Evolutionary conservation across 30 jellyfish, hydroid and myxozoan species (phyloP), one percentile per base, ranked within the genome.

Genomic region (Hydractinia echinata): DNA sequence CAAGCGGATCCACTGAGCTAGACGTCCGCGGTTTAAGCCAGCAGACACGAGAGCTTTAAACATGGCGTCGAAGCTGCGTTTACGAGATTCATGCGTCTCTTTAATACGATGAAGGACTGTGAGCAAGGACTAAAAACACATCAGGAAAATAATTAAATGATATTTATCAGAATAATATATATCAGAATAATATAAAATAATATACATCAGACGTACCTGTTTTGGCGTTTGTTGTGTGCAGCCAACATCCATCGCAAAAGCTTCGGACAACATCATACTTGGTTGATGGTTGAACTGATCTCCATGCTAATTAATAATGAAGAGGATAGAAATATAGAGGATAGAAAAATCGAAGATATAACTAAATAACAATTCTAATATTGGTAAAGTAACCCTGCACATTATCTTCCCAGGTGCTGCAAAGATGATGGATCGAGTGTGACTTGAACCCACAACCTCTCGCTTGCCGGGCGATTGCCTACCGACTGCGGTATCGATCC

Each of bases 211-310:
- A 11, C 88, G n/a, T 56, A 93, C 99, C 85, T 93, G 96, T 80
- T 85, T 89, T 51, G 99, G 99, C 4, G 99, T 93, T 84, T 93
- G 96, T 69, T 82, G 95, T 10, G 96, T 93, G 52, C 99, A 95
- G 48, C 99, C 99, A 50, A 93, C 76, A 68, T 93, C 96, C 55
- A 93, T 81, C 5, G 90, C 96, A 78, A 93, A 93, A n/a, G 99
- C 81, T 70, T 93, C 99, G 3, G 99, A 93, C 55, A 93, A 76
- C 76, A 77, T 83, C 85, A 93, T 95, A 66, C 86, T 84, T 48
- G 99, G 99, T 67, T 87, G 96, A 53, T 78, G 82, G 51, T 85
- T 93, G 76, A 87, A 93, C 53, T 81, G 81, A 19, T 81, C 88
- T 18, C 99, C 99, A 80, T 93, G 96, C 96, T 93, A 52, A 19